Conservation (phyloP, 2,113 vertebrate genomes). For the Garra rufa region DNA sequence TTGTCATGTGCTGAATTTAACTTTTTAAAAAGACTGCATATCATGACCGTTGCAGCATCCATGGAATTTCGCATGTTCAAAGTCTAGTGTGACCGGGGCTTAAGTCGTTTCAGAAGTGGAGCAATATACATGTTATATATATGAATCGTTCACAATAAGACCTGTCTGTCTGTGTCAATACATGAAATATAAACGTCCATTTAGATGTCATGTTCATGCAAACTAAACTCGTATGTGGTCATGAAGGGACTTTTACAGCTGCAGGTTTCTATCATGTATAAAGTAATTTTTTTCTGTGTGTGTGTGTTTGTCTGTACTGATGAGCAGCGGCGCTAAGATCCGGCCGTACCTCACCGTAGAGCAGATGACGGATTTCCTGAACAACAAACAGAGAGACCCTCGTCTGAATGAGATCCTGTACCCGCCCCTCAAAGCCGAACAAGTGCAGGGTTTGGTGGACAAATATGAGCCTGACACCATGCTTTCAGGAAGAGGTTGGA, state of each 20-base stretch:
- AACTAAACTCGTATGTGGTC: not conserved
- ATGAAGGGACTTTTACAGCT: not conserved
- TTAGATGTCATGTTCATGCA: not conserved
- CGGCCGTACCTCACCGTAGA: constrained; percentile 91
- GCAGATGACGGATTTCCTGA: constrained; percentile 98
- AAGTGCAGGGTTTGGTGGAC: constrained; percentile 95
- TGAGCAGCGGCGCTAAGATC: constrained; percentile 88
- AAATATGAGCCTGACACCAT: constrained; percentile 90
- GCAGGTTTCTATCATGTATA: no score
- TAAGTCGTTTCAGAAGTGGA: not conserved
- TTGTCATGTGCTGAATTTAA: no score
- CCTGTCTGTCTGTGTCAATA: not conserved
- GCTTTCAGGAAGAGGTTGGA: constrained; percentile 91
- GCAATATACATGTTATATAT: no score
- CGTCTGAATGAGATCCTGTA: constrained; percentile 97
- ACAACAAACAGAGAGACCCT: constrained; percentile 92
- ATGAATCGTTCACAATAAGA: not conserved
- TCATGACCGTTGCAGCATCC: no score
- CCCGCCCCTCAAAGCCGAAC: constrained; percentile 92
- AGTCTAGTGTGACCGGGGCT: no score
- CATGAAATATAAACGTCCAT: not conserved
- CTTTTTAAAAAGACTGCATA: no score
- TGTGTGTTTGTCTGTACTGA: not conserved
- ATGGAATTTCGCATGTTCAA: no score
- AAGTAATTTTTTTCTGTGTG: not conserved